Evolutionary conservation across 2,888 invertebrate species (phyloP).

Genomic region (Eristalis arbustorum): DNA sequence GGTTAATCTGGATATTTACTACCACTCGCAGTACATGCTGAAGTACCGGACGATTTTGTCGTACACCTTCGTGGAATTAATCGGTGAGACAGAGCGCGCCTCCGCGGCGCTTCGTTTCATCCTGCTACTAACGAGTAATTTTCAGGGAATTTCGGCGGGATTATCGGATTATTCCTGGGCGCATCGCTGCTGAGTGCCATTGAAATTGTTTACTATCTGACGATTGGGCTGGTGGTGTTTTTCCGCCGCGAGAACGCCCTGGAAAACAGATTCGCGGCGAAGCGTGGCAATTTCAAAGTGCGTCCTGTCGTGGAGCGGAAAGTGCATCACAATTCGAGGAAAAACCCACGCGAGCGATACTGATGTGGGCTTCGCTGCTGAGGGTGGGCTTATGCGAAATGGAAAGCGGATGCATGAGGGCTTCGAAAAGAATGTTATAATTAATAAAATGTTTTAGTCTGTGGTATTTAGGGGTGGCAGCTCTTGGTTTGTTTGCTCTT

Average conservation of each 20-base stretch:
- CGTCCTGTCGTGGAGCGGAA: constrained; percentile 16
- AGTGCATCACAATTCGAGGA: background rate
- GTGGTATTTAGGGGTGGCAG: no score
- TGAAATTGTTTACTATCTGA: constrained; percentile 79
- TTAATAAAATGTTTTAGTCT: background rate
- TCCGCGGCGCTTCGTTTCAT: background rate
- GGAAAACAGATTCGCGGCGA: background rate
- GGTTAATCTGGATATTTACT: constrained; percentile 77
- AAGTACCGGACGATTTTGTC: constrained; percentile 79
- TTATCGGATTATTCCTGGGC: constrained; percentile 81
- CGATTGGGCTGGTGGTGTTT: constrained; percentile 75
- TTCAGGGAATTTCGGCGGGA: constrained; percentile 80
- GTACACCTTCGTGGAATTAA: constrained; percentile 79
- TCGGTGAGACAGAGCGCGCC: constrained; percentile 74
- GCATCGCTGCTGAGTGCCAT: constrained; percentile 80
- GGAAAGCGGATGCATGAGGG: background rate
- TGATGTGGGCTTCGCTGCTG: background rate
- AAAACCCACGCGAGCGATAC: background rate
- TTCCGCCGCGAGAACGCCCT: constrained; percentile 39
- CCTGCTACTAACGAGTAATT: constrained; percentile 64
- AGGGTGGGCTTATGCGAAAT: background rate
- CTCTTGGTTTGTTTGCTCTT: background rate
- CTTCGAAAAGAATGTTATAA: background rate
- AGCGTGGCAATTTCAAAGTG: constrained; percentile 31
- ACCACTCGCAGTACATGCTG: constrained; percentile 76